Evolutionary conservation across 2,888 invertebrate genomes (phyloP).

Genomic region (Aphrophora alni): DNA sequence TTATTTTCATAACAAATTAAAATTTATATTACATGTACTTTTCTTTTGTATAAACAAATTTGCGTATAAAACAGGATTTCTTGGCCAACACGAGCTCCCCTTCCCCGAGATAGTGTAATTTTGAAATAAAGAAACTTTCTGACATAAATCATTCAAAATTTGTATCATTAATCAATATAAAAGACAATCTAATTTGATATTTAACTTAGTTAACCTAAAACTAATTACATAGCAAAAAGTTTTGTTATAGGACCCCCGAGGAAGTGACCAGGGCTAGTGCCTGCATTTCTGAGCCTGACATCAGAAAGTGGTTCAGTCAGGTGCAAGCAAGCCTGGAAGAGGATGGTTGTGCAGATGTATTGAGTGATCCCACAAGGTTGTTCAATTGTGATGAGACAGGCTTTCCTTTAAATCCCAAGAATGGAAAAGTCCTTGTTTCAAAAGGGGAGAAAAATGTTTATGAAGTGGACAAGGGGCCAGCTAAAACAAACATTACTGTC

Average conservation of each 20-base stretch:
- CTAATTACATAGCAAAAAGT: no score
- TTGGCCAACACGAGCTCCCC: no score
- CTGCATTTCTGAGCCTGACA: slow-evolving; percentile 49
- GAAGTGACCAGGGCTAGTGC: slow-evolving; percentile 51
- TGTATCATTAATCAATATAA: no score
- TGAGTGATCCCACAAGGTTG: slow-evolving; percentile 49
- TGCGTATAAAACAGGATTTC: no score
- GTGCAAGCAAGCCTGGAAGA: slow-evolving; percentile 47
- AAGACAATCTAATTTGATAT: no score
- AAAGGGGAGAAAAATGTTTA: slow-evolving; percentile 51
- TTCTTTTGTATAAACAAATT: no score
- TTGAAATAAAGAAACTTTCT: no score
- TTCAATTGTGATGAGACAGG: slow-evolving; percentile 53
- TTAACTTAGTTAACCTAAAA: no score
- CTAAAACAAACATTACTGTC: slow-evolving; percentile 52
- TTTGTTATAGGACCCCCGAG: slow-evolving; percentile 50
- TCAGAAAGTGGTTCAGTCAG: slow-evolving; percentile 50
- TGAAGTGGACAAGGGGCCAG: slow-evolving; percentile 51
- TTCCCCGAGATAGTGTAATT: no score
- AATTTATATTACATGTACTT: no score
- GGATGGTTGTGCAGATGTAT: slow-evolving; percentile 43
- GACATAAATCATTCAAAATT: no score
- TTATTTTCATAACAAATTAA: no score
- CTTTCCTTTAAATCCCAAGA: slow-evolving; percentile 50
- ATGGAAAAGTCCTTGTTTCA: slow-evolving; percentile 37